Evolutionary conservation across 1,140 invertebrate genomes (phyloP), one percentile per base, ranked within the genome.

Genomic region (Trichogramma pretiosum): DNA sequence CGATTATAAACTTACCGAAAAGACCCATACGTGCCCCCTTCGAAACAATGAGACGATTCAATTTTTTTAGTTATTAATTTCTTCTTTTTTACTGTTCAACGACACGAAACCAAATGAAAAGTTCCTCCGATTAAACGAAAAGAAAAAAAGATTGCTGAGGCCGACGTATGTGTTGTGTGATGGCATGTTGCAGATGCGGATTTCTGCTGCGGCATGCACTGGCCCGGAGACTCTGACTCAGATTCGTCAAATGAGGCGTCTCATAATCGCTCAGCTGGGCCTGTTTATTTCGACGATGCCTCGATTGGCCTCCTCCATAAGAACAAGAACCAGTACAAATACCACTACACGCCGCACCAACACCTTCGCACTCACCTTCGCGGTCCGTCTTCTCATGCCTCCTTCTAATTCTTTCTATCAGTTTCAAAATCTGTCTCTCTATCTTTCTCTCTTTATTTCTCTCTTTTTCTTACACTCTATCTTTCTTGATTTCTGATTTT

Each of bases 171-270:
- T 45, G 53, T 61, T 66, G 59, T 62, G 64, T 80, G n/a, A n/a
- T n/a, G n/a, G n/a, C n/a, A n/a, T n/a, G 77, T 86, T 86, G 70
- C 84, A 87, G 84, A 87, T 87, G 82, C 84, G 67, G 84, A 85
- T 77, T 85, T 86, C 76, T 87, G 84, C 79, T 87, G 84, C 77
- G 84, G 83, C 65, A 77, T 86, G 73, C 79, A 77, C 63, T 80
- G 81, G 59, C 84, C 83, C 58, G 80, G 81, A 70, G 82, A 84
- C 67, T 69, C 74, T 55, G 72, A 53, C 58, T 59, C 54, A 54
- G 54, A 58, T 58, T 60, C 63, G 5, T 5, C 24, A 28, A 23
- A 4, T 13, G 30, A 40, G 4, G 11, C 38, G n/a, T 13, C 18
- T 10, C 34, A 48, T 40, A 5, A 8, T 22, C 8, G n/a, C 40